phyloP scores from a whole-genome alignment of 2,113 vertebrate species.

The Fukomys damarensis region DNA sequence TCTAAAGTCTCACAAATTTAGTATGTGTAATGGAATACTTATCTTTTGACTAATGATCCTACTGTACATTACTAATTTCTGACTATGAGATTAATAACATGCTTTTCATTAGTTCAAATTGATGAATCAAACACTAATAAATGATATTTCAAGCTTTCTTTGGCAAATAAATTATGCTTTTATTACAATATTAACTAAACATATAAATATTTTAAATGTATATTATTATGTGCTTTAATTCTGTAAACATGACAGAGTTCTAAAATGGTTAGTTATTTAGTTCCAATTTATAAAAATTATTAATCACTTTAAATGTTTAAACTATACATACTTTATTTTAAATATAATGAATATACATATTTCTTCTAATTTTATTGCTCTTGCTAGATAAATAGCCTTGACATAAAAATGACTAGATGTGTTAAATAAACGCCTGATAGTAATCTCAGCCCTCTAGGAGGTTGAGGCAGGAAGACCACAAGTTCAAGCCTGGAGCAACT shows the following conservation, averaged over 20 bases:
- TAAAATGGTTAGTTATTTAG: not conserved
- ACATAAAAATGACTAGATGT: not conserved
- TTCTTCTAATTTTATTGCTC: constrained; percentile 13
- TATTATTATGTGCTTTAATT: not conserved
- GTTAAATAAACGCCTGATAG: not conserved
- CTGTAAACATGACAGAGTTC: not conserved
- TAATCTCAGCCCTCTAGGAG: not conserved
- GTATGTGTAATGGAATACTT: not conserved
- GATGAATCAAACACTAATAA: constrained; percentile 21
- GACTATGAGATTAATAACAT: constrained; percentile 39
- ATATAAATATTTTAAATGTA: not conserved
- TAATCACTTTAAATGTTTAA: constrained; percentile 4
- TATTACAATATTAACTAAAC: not conserved
- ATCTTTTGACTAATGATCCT: constrained; percentile 25
- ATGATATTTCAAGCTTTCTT: constrained; percentile 20
- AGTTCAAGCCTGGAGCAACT: not conserved
- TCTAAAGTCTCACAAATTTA: not conserved
- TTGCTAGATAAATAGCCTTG: not conserved
- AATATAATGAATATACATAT: not conserved
- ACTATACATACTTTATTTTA: not conserved
- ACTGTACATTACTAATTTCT: constrained; percentile 14
- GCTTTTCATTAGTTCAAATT: not conserved
- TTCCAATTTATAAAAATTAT: not conserved
- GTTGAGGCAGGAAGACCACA: not conserved
- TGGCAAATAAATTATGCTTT: not conserved